Conservation (phyloP, 2,888 invertebrate species). For the Lysandra bellargus region DNA sequence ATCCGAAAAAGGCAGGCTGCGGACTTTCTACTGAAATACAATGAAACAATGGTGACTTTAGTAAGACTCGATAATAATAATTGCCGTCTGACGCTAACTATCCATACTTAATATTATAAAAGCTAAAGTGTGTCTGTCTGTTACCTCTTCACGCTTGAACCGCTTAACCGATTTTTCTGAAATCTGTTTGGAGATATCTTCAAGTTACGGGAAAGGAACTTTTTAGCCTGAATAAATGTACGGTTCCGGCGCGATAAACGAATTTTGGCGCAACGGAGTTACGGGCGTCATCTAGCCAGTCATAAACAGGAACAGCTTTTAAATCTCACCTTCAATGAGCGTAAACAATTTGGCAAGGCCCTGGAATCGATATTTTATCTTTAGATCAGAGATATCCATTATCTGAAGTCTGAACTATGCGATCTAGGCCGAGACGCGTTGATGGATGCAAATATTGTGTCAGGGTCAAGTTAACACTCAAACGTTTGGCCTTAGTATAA, state of each 20-base stretch:
- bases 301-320: background rate
- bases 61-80: no score
- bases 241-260: background rate
- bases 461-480: background rate
- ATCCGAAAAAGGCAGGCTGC: background rate
- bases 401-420: background rate
- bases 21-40: no score
- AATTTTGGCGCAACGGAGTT: background rate
- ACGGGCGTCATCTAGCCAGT: no score
- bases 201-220: no score
- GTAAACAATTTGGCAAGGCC: conserved; percentile 27
- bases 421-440: background rate
- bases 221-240: no score
- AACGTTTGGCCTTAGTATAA: background rate
- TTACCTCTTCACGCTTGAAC: no score
- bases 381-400: conserved; percentile 12
- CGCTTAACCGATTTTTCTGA: no score
- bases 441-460: background rate
- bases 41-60: background rate
- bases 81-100: no score
- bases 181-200: no score
- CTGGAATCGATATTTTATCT: conserved; percentile 29
- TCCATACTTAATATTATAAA: no score
- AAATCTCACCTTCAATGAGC: background rate
- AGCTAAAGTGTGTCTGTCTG: no score